These are phyloP conservation scores for Cirrhinus mrigala DNA, from an alignment of 2,797 vertebrate genomes.

Conservation along the genomic window DNA sequence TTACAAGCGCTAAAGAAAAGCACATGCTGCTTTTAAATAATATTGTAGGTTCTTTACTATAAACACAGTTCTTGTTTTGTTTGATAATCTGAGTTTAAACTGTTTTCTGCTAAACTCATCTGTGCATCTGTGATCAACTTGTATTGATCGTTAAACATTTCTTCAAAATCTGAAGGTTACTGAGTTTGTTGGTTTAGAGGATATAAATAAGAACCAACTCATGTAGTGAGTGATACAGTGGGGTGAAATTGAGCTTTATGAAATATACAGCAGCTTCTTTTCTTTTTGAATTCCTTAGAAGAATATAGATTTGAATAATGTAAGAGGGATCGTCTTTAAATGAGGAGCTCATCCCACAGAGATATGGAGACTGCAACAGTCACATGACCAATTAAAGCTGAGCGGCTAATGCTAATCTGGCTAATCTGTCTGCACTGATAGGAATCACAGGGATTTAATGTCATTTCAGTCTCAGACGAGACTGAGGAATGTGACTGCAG, in stretches of 20 bases:
- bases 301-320: conserved; percentile 42
- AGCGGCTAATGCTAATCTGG: neutral
- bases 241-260: conserved; percentile 5
- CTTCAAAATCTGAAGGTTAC: neutral
- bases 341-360: neutral
- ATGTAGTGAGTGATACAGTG: neutral
- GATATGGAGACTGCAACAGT: neutral
- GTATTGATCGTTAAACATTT: neutral
- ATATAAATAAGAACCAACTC: neutral
- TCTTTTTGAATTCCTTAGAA: conserved; percentile 43
- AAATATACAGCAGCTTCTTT: conserved; percentile 22
- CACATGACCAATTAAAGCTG: conserved; percentile 15
- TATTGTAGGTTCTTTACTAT: neutral
- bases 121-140: neutral
- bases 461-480: neutral
- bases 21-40: neutral
- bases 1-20: neutral
- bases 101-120: neutral
- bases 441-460: neutral
- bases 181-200: conserved; percentile 16
- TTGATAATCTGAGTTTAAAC: neutral
- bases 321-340: neutral
- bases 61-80: neutral
- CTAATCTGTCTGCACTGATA: neutral
- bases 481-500: neutral